Base-by-base conservation (phyloP, 2,888 invertebrate genomes). In the Watsonalla binaria region DNA sequence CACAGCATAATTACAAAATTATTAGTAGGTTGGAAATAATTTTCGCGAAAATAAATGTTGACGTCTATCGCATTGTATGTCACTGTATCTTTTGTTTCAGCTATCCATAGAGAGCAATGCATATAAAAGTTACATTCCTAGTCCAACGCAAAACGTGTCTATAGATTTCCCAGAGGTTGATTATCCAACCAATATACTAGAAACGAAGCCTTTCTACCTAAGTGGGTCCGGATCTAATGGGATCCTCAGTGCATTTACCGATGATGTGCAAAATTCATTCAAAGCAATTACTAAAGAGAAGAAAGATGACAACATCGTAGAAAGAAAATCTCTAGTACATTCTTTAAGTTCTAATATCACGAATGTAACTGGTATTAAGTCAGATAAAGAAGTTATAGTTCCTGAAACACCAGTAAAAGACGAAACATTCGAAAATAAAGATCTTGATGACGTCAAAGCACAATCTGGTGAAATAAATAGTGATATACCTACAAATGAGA, bases 171-270 rank as follows among this genome's bases (percentile, higher is more conserved):
- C 80, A 5, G 68, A 67, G 34, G 65, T 78, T 0, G 79, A 80
- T 59, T 80, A 71, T 53, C 80, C 80, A 13, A 64, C 62, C 24
- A 72, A 70, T 56, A 65, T 80, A 46, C 57, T 78, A 53, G 83
- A 84, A 11, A 58, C 74, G n/a, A 61, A 74, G 56, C 84, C 82
- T 11, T 85, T 76, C 60, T 86, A 76, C 59, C 72, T 68, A n/a
- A 74, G 64, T 54, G 54, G 66, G 2, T 57, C 57, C 34, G 64
- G 62, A 11, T 61, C 64, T 24, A 70, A 70, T 7, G 57, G 62
- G 9, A 56, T 71, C 35, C 59, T 75, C 14, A 76, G 62, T 39
- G 72, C 82, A 6, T 86, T 86, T 62, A 62, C 78, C 24, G 61
- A 73, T 15, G 82, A 85, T 24, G 80, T 84, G 0, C 74, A 75